Base-by-base conservation (phyloP, 2,113 vertebrate species). In the Misgurnus anguillicaudatus region DNA sequence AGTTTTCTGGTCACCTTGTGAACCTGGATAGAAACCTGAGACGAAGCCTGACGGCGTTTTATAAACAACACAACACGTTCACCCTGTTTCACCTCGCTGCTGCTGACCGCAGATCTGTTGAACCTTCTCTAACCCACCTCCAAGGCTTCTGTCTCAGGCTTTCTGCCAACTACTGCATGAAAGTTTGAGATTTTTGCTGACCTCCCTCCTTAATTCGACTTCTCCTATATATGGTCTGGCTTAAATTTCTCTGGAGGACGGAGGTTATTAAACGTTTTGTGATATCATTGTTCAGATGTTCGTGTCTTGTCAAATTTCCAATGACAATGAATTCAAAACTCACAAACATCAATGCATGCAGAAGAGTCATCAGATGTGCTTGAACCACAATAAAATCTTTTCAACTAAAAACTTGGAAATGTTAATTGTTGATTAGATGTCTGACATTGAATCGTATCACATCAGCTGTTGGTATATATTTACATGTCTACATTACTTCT, bases 1-100 rank as follows among this genome's bases (percentile, higher is more conserved):
- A 63, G 10, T 45, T 47, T 39, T 57, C 36, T 78, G 78, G 53
- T 85, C 69, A 82, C 64, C 74, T 77, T 48, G 80, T 79, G 77
- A 74, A 64, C 61, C 21, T 76, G 62, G 21, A 53, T 57, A 24
- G 80, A 71, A 75, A 82, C 71, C 75, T 75, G 72, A 75, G 51
- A 47, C 41, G 51, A 75, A 61, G 14, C 17, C 69, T 67, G 47
- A 24, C 16, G 42, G 62, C 61, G 58, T 47, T 51, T 72, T 24
- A 71, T 2, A 72, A 77, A 55, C 74, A 72, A 74, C 62, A 53
- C 39, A 68, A 55, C n/a, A 5, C 48, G 31, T 0, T 70, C 48
- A 17, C 68, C 68, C 53, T 16, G 68, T 38, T 55, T 70, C 68
- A 70, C 68, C 68, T 70, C 47, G 13, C 21, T 2, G 2, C 65